Evolutionary conservation across 53 echinoderm and acorn worm species (phyloP).

Genomic region (Echinarachnius parma): DNA sequence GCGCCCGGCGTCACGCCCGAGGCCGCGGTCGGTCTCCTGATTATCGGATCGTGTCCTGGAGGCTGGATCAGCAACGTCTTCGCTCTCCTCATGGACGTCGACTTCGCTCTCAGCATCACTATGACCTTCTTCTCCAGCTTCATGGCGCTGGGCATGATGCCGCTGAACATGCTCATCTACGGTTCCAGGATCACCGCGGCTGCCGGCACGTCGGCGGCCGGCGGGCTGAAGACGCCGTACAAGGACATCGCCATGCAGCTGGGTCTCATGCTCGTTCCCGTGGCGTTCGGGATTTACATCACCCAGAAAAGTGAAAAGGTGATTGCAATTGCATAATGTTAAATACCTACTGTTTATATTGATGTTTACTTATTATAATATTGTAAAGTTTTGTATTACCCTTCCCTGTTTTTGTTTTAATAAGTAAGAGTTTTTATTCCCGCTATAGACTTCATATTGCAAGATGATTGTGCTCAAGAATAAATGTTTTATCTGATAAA

Average conservation of each 20-base stretch:
- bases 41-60: slow-evolving; percentile 88
- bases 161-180: slow-evolving; percentile 84
- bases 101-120: slow-evolving; percentile 80
- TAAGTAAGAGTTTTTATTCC: no score
- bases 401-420: no score
- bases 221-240: slow-evolving; percentile 67
- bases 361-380: no score
- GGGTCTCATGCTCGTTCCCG: slow-evolving; percentile 60
- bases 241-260: slow-evolving; percentile 61
- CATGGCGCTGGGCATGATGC: slow-evolving; percentile 87
- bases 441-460: no score
- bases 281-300: slow-evolving; percentile 67
- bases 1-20: slow-evolving; percentile 49
- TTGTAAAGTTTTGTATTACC: no score
- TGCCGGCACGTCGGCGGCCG: slow-evolving; percentile 21
- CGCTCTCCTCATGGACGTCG: slow-evolving; percentile 78
- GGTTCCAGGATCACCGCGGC: slow-evolving; percentile 54
- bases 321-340: no score
- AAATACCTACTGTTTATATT: no score
- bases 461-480: no score
- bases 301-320: slow-evolving; percentile 57
- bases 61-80: slow-evolving; percentile 93
- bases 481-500: no score
- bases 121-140: slow-evolving; percentile 91
- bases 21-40: slow-evolving; percentile 72